Conservation (phyloP, 2,888 invertebrate genomes). For the Caenorhabditis imperialis region DNA sequence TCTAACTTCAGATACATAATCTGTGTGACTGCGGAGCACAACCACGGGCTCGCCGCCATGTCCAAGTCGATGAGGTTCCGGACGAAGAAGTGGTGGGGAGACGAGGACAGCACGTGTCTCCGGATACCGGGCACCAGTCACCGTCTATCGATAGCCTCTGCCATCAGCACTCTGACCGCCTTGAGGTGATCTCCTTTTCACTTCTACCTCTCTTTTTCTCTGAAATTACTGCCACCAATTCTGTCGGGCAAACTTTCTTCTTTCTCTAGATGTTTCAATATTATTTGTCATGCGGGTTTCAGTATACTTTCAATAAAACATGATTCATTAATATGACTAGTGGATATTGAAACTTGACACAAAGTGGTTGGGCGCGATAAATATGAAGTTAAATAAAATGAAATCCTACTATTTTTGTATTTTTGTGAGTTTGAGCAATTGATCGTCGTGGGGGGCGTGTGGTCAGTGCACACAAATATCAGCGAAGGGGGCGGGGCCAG, state of each 20-base stretch:
- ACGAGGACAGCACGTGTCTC: slow-evolving; percentile 59
- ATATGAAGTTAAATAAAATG: not conserved
- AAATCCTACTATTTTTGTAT: slow-evolving; percentile 5
- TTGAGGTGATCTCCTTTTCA: slow-evolving; percentile 41
- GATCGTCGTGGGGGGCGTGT: too few species aligned
- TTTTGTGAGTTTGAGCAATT: too few species aligned
- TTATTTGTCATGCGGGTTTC: too few species aligned
- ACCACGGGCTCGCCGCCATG: slow-evolving; percentile 77
- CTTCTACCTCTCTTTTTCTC: too few species aligned
- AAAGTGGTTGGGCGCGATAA: not conserved
- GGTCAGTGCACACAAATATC: too few species aligned
- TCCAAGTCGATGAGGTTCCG: slow-evolving; percentile 74
- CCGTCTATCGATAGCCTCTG: slow-evolving; percentile 60
- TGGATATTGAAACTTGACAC: slow-evolving; percentile 12
- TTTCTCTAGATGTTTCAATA: too few species aligned
- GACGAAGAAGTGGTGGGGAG: slow-evolving; percentile 74
- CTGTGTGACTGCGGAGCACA: slow-evolving; percentile 77
- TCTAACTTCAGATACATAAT: slow-evolving; percentile 73
- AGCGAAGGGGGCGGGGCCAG: not conserved
- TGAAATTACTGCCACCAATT: too few species aligned
- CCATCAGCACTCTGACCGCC: slow-evolving; percentile 62
- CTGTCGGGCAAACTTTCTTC: too few species aligned
- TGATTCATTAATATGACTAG: slow-evolving; percentile 38
- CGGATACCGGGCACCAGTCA: slow-evolving; percentile 57
- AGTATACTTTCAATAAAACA: too few species aligned